Evolutionary conservation across 2,888 invertebrate genomes (phyloP).

Genomic region (Metellina segmentata): DNA sequence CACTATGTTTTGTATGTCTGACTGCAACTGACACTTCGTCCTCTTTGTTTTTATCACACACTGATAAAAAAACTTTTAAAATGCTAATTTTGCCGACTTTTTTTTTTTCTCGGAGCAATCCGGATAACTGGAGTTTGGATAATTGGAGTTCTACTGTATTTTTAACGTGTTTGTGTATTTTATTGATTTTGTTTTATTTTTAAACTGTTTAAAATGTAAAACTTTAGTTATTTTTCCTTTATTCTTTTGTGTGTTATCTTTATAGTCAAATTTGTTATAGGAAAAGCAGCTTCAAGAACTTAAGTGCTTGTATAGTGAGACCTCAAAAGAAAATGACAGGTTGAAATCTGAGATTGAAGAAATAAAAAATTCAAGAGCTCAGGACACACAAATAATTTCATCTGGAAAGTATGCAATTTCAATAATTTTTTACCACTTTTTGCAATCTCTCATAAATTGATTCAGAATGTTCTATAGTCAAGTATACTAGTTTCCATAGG

Average conservation of each 20-base stretch:
- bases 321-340: conserved; percentile 46
- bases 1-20: too few relatives aligned
- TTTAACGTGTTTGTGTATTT: background rate
- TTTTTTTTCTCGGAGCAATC: too few relatives aligned
- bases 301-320: background rate
- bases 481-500: too few relatives aligned
- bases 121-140: too few relatives aligned
- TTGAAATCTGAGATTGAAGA: conserved; percentile 51
- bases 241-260: background rate
- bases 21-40: too few relatives aligned
- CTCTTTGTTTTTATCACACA: too few relatives aligned
- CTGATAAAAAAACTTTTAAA: too few relatives aligned
- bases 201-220: background rate
- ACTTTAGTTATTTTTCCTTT: background rate
- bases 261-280: background rate
- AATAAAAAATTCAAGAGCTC: conserved; percentile 18
- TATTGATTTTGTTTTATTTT: background rate
- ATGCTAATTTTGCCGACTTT: too few relatives aligned
- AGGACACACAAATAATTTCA: background rate
- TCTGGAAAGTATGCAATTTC: conserved; percentile 27
- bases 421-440: background rate
- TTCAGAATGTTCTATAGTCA: too few relatives aligned
- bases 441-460: background rate
- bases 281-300: conserved; percentile 41
- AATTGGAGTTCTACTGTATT: too few relatives aligned